Evolutionary conservation across 2,113 vertebrate genomes (phyloP).

Genomic region (Noctilio leporinus): DNA sequence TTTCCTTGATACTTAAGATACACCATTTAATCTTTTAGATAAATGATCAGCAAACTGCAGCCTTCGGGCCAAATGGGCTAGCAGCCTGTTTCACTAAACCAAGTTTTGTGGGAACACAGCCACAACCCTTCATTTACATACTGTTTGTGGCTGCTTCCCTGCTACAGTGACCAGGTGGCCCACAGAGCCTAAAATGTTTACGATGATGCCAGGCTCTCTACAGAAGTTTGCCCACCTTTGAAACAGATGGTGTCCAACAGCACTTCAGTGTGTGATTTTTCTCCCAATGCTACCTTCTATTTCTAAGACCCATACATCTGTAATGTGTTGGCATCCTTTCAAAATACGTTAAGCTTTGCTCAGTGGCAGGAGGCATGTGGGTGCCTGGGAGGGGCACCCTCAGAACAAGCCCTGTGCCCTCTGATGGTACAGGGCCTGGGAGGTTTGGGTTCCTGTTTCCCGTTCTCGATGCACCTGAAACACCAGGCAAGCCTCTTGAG

Average conservation of each 20-base stretch:
- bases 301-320: neutral
- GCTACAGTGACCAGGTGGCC: neutral
- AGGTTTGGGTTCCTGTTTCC: neutral
- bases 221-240: neutral
- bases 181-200: neutral
- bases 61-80: neutral
- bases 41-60: neutral
- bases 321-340: neutral
- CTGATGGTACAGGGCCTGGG: too few species aligned
- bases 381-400: neutral
- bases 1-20: neutral
- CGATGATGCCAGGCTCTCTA: neutral
- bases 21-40: neutral
- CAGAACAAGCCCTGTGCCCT: neutral
- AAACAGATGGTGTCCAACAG: neutral
- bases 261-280: neutral
- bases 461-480: neutral
- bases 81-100: neutral
- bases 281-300: neutral
- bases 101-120: neutral
- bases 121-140: neutral
- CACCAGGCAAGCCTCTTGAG: neutral
- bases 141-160: neutral
- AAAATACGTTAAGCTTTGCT: neutral
- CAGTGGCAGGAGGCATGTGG: neutral